Percentiles rank a stretch among this genome's conserved stretches.
Evolutionary conservation across 2,888 invertebrate species (phyloP).

Genomic region (Melanchra persicariae): DNA sequence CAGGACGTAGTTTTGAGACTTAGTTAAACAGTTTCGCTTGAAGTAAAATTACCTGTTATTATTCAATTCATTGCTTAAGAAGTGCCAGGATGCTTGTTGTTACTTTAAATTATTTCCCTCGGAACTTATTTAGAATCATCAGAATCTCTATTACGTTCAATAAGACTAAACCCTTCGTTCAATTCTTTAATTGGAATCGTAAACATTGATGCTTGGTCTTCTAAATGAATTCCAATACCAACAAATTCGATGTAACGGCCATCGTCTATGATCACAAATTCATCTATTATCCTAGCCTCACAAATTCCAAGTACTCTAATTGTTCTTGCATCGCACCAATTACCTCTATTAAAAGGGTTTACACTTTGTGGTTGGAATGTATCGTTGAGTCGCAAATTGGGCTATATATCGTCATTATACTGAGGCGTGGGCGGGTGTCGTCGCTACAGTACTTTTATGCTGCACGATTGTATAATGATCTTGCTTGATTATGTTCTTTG

Average conservation of each 20-base stretch:
- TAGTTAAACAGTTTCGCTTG: slow-evolving; percentile 46
- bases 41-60: slow-evolving; percentile 58
- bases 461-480: slow-evolving; percentile 77
- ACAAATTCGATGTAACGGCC: slow-evolving; percentile 21
- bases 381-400: slow-evolving; percentile 82
- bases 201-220: slow-evolving; percentile 1
- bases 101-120: slow-evolving; percentile 42
- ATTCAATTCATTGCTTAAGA: slow-evolving; percentile 48
- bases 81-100: slow-evolving; percentile 46
- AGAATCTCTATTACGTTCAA: slow-evolving; percentile 22
- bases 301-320: slow-evolving; percentile 74
- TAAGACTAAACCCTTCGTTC: not conserved
- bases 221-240: slow-evolving; percentile 7
- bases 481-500: slow-evolving; percentile 61
- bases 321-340: slow-evolving; percentile 80
- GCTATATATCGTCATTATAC: slow-evolving; percentile 79
- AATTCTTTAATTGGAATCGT: slow-evolving; percentile 21
- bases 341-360: slow-evolving; percentile 82
- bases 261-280: slow-evolving; percentile 23
- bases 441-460: slow-evolving; percentile 75
- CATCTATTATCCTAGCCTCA: slow-evolving; percentile 36
- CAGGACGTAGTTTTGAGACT: slow-evolving; percentile 42
- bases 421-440: slow-evolving; percentile 72
- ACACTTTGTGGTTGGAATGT: slow-evolving; percentile 72
- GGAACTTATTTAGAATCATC: slow-evolving; percentile 19